Evolutionary conservation across 2,888 invertebrate genomes (phyloP), one percentile per base, ranked within the genome.

Genomic region (Noctua janthina): DNA sequence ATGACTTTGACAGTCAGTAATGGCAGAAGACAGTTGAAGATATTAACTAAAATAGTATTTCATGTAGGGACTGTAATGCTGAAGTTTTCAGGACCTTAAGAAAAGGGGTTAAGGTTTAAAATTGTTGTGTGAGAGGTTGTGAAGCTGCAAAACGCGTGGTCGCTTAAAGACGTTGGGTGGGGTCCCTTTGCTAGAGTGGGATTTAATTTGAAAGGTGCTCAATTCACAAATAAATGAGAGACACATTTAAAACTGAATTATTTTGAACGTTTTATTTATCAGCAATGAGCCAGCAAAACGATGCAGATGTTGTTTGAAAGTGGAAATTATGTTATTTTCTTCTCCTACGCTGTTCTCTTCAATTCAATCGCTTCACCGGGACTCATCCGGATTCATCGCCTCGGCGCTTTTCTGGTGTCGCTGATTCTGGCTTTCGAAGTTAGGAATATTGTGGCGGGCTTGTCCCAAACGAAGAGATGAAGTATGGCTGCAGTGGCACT

Each of bases 1-100:
- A 93, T 93, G 93, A 93, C 92, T 93, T 91, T 91, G 91, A 90
- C 92, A 92, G 91, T 92, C 93, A 88, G 92, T 93, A 93, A 93
- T 91, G 92, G 91, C 74, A 83, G 90, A 89, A 92, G 92, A 92
- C 92, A 91, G 92, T 92, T 91, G 89, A 73, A 88, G 91, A 92
- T 92, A 92, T 91, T 90, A 91, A 91, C 92, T 92, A 90, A 91
- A 49, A 79, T 90, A 88, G 49, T 49, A 17, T 49, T 85, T 79
- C 81, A 64, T 75, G 17, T 49, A 29, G 62, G 39, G 11, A 56
- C 1, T 49, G 20, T 17, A 43, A 6, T 68, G 51, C 49, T 62
- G n/a, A 43, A 67, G 75, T 56, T 76, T 69, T 70, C 54, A 66
- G 51, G 13, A 43, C 23, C 76, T 89, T 89, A 76, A 86, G 77